Evolutionary conservation across 2,113 vertebrate species (phyloP), one percentile per base, ranked within the genome.

Genomic region (Azemiops feae): DNA sequence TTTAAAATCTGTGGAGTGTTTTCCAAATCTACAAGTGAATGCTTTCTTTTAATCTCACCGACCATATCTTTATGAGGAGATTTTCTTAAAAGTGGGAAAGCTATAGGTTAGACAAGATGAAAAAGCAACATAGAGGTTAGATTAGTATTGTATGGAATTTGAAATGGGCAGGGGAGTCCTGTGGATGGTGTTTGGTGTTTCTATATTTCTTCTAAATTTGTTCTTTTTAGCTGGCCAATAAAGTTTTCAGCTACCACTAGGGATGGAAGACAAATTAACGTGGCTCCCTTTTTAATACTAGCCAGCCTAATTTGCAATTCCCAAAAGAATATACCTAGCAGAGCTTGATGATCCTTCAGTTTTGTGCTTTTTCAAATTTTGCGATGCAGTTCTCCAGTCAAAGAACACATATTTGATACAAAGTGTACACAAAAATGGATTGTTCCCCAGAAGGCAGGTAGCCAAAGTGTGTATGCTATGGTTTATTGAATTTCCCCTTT

Each of bases 1-100:
- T 39, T 88, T 96, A 57, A 94, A 95, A 96, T 96, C 89, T 96
- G 91, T 95, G 95, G 91, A 93, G 93, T 86, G 55, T 87, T 93
- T 88, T 94, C 39, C 58, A 88, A 93, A 52, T 10, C 22, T 87
- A 50, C 57, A 57, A 94, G 92, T 94, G 90, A 92, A 92, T 93
- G 52, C 0, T 92, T 53, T 4, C 57, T 53, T 60, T 88, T 92
- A 57, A 85, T 25, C 45, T 88, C 0, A 0, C 54, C 4, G 4
- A 50, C 50, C 52, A 88, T 94, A 58, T 93, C 9, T 53, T 89
- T 23, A 11, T 30, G 34, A 50, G 1, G 20, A 12, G 1, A 12
- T 89, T 94, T 53, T 25, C 27, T 91, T 45, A n/a, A 55, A 57
- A 85, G 58, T 92, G 30, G 52, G 43, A 10, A 92, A 64, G 90